Percentiles rank a stretch among this genome's conserved stretches.
These are phyloP conservation scores for Tipula helvola DNA, from an alignment of 2,888 invertebrate genomes.

Conservation along the genomic window DNA sequence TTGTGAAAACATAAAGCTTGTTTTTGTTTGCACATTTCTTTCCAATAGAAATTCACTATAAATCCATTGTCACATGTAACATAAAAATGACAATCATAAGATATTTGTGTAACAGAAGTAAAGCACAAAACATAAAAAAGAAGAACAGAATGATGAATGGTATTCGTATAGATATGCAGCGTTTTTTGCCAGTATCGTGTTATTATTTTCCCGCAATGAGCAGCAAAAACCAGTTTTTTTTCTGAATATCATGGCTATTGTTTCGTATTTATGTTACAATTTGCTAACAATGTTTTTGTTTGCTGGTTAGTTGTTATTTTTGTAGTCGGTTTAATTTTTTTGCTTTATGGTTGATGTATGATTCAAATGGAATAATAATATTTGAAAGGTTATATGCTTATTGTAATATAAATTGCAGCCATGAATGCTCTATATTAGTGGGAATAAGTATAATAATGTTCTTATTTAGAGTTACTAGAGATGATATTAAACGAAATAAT, in stretches of 20 bases:
- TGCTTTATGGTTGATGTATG: neutral
- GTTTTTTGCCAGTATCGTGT: neutral
- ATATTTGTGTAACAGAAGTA: neutral
- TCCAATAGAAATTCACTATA: neutral
- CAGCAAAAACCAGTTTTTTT: neutral
- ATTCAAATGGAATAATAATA: neutral
- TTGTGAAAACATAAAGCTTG: neutral
- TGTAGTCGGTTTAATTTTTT: neutral
- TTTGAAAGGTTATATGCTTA: neutral
- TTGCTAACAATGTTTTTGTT: neutral
- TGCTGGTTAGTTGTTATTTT: neutral
- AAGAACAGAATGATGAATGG: neutral
- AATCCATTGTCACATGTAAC: neutral
- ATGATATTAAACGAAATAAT: no score
- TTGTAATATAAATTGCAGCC: neutral
- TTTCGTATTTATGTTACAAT: neutral
- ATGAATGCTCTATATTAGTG: neutral
- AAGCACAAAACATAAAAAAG: neutral
- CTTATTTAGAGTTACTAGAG: no score
- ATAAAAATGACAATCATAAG: neutral
- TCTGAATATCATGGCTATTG: neutral
- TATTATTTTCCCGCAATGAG: neutral
- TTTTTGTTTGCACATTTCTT: neutral
- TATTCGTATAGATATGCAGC: neutral
- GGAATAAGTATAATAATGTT: no score